These are phyloP conservation scores for Coenobita brevimanus DNA, from an alignment of 1,140 invertebrate genomes.

Conservation along the genomic window DNA sequence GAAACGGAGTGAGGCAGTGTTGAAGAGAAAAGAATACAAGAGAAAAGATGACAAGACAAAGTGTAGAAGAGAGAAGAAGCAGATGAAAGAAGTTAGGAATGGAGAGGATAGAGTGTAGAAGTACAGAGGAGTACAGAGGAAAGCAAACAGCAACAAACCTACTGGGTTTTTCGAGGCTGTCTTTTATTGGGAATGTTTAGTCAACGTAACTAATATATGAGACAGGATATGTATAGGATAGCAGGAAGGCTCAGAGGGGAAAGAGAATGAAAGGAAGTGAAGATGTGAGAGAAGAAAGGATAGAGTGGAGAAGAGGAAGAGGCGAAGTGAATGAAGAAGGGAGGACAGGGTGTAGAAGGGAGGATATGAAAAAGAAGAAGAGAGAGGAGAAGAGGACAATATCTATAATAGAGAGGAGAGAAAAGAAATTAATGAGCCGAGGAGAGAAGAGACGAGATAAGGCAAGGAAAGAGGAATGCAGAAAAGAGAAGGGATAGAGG, in stretches of 20 bases:
- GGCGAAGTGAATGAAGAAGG: not conserved
- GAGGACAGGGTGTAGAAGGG: not conserved
- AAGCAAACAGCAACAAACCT: too few species aligned
- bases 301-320: not conserved
- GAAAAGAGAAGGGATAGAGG: not conserved
- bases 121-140: too few species aligned
- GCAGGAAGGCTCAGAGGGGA: too few species aligned
- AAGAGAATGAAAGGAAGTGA: too few species aligned
- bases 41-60: not conserved
- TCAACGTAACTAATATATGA: too few species aligned
- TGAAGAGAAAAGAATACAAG: not conserved
- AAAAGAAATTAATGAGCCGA: not conserved
- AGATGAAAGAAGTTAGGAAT: too few species aligned
- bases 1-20: not conserved
- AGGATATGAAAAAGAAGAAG: not conserved
- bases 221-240: too few species aligned
- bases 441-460: not conserved
- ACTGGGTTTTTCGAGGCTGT: too few species aligned
- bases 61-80: not conserved
- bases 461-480: not conserved
- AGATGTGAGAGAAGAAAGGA: too few species aligned
- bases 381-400: not conserved
- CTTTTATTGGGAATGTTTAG: too few species aligned
- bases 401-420: not conserved
- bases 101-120: too few species aligned